phyloP scores from a whole-genome alignment of 2,888 invertebrate species.

The Aethes cnicana region DNA sequence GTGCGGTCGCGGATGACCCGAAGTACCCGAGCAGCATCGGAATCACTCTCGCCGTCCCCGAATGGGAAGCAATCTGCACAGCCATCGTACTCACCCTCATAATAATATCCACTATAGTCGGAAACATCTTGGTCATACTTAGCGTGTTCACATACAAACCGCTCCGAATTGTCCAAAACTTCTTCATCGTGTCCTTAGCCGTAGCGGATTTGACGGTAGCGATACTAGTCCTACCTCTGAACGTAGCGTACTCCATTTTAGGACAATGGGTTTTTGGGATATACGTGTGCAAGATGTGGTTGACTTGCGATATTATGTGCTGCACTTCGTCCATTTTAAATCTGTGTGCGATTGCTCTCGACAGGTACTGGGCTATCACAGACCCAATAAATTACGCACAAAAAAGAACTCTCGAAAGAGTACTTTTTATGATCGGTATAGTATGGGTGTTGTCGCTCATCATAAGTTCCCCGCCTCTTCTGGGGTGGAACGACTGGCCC shows the following conservation, averaged over 20 bases:
- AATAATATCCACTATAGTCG: slow-evolving; percentile 93
- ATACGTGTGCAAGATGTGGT: slow-evolving; percentile 96
- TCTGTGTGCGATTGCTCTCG: slow-evolving; percentile 96
- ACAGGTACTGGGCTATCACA: slow-evolving; percentile 97
- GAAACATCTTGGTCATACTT: slow-evolving; percentile 95
- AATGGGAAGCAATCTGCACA: slow-evolving; percentile 92
- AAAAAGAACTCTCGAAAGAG: slow-evolving; percentile 93
- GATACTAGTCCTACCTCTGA: slow-evolving; percentile 94
- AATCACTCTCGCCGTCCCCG: slow-evolving; percentile 88
- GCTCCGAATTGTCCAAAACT: slow-evolving; percentile 95
- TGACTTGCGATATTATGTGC: slow-evolving; percentile 96
- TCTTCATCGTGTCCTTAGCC: slow-evolving; percentile 97
- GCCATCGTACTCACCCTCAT: slow-evolving; percentile 92
- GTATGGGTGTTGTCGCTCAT: slow-evolving; percentile 93
- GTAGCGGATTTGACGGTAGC: slow-evolving; percentile 96
- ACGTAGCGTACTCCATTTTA: slow-evolving; percentile 94
- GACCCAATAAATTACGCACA: slow-evolving; percentile 97
- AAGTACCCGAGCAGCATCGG: slow-evolving; percentile 86
- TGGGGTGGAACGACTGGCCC: slow-evolving; percentile 98
- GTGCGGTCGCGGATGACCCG: slow-evolving; percentile 70
- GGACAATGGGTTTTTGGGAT: slow-evolving; percentile 97
- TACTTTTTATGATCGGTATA: slow-evolving; percentile 91
- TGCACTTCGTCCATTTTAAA: slow-evolving; percentile 98
- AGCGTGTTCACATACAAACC: slow-evolving; percentile 98
- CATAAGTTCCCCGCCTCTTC: slow-evolving; percentile 94